phyloP scores from a whole-genome alignment of 2,888 invertebrate genomes.

The Lysandra coridon region DNA sequence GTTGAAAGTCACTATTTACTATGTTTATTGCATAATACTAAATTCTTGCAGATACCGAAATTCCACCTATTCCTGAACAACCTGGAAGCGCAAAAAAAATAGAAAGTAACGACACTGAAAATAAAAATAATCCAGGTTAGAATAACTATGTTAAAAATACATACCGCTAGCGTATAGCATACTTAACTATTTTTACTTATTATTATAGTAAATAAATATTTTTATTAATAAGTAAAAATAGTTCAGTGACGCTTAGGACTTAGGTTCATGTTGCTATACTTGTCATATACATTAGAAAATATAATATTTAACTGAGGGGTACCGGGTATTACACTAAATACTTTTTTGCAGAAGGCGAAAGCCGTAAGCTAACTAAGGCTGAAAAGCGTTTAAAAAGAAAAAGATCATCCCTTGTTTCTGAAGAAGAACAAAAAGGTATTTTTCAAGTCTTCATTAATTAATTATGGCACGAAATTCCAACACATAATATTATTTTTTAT shows the following conservation, averaged over 20 bases:
- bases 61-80: not conserved
- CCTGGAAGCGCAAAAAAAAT: conserved; percentile 1
- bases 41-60: conserved; percentile 28
- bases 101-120: not conserved
- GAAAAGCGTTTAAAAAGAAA: conserved; percentile 24
- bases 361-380: not conserved
- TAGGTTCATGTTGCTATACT: too few species aligned
- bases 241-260: too few species aligned
- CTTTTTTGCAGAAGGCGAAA: conserved; percentile 4
- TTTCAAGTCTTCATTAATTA: not conserved
- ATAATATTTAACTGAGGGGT: not conserved
- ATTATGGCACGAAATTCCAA: not conserved
- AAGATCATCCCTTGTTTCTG: not conserved
- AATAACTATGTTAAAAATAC: not conserved
- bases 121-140: conserved; percentile 12
- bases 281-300: not conserved
- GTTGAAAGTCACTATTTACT: not conserved
- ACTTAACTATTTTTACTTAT: not conserved
- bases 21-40: not conserved
- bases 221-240: too few species aligned
- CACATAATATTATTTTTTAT: too few species aligned
- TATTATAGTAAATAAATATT: too few species aligned
- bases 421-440: conserved; percentile 24
- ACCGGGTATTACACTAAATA: not conserved
- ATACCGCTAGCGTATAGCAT: not conserved